Conservation (phyloP, 2,113 vertebrate genomes). For the Cavia aperea region DNA sequence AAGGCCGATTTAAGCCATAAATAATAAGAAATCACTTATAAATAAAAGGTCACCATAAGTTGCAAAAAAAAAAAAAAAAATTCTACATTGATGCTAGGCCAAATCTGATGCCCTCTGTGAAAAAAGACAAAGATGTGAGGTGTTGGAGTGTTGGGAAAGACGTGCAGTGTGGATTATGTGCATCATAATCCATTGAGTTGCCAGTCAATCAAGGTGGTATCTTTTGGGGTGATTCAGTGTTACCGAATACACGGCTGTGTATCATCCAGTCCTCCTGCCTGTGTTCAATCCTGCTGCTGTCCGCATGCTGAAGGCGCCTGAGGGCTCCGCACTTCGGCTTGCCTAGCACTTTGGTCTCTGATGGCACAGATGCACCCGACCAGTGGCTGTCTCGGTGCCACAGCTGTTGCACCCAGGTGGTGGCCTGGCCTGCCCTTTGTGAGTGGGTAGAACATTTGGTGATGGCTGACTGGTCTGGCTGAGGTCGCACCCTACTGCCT, state of each 20-base stretch:
- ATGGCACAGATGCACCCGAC: not conserved
- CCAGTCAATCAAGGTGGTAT: not conserved
- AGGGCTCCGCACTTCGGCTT: not conserved
- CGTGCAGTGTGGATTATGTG: not conserved
- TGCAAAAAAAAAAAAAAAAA: not conserved
- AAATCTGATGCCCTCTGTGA: not conserved
- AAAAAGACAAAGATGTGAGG: not conserved
- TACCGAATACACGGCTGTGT: not conserved
- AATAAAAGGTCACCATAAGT: not conserved
- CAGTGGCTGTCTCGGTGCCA: not conserved
- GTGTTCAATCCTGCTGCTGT: not conserved
- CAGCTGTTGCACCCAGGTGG: not conserved
- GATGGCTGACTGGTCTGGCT: not conserved
- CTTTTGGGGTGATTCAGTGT: not conserved
- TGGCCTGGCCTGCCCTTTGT: not conserved
- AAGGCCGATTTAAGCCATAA: conserved; percentile 23
- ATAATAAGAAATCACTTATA: not conserved
- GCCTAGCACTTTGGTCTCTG: not conserved
- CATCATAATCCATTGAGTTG: not conserved
- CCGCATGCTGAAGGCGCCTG: not conserved
- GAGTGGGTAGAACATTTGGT: not conserved
- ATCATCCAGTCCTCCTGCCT: not conserved
- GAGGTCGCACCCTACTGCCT: not conserved
- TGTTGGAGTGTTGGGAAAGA: not conserved
- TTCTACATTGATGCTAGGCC: not conserved